Conservation (phyloP, 2,113 vertebrate genomes). For the Sisor rabdophorus region DNA sequence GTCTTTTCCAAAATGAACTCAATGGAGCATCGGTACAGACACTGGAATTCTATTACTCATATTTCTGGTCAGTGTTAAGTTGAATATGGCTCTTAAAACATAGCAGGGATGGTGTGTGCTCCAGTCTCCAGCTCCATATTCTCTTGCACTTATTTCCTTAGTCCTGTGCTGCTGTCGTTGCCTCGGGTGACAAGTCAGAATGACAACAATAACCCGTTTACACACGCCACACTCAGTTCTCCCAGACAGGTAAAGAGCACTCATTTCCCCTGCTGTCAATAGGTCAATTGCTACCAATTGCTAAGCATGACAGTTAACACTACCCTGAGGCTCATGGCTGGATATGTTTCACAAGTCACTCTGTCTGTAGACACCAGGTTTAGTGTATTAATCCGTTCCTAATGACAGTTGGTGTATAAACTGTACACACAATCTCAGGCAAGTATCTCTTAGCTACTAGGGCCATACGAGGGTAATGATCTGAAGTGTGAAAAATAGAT, state of each 20-base stretch:
- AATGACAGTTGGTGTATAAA: neutral
- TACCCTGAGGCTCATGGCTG: constrained; percentile 12
- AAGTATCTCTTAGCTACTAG: neutral
- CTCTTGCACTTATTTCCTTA: neutral
- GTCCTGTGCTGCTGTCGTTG: constrained; percentile 7
- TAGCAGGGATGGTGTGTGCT: neutral
- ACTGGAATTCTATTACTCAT: neutral
- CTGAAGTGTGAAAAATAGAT: neutral
- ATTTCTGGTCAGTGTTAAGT: neutral
- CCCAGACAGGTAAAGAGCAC: constrained; percentile 49
- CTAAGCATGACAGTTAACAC: constrained; percentile 46
- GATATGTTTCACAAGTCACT: constrained; percentile 21
- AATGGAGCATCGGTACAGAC: neutral
- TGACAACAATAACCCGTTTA: constrained; percentile 37
- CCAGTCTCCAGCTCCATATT: neutral
- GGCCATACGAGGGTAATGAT: neutral
- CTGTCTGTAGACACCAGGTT: neutral
- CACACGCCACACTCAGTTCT: constrained; percentile 39
- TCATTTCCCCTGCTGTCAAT: constrained; percentile 53
- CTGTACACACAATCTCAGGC: neutral
- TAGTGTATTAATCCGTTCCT: neutral
- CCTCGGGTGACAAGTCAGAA: constrained; percentile 42
- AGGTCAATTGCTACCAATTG: constrained; percentile 58
- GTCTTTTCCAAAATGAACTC: constrained; percentile 4
- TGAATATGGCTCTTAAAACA: neutral